Percentiles rank a stretch among this genome's conserved stretches.
phyloP scores from a whole-genome alignment of 2,113 vertebrate species.

The Melanerpes formicivorus region DNA sequence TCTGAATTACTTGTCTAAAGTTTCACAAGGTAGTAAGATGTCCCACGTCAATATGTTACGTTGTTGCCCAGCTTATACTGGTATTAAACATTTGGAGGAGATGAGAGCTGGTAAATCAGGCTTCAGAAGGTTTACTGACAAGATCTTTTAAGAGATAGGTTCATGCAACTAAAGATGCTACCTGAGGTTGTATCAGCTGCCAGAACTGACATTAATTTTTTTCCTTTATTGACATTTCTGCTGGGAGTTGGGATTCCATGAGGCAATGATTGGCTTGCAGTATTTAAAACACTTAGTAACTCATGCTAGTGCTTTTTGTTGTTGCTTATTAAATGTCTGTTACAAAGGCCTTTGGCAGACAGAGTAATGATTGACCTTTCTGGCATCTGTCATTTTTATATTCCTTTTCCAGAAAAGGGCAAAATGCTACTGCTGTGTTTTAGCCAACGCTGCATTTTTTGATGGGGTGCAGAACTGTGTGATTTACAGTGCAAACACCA shows the following conservation, averaged over 20 bases:
- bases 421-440: neutral
- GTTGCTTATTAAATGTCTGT: neutral
- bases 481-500: neutral
- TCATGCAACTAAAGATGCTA: neutral
- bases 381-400: neutral
- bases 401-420: neutral
- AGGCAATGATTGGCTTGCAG: neutral
- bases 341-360: neutral
- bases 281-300: conserved; percentile 4
- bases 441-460: neutral
- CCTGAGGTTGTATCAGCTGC: conserved; percentile 49
- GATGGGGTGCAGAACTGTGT: neutral
- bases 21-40: neutral
- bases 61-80: neutral
- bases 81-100: neutral
- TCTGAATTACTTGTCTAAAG: neutral
- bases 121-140: neutral
- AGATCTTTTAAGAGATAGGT: neutral
- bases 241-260: neutral
- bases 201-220: neutral
- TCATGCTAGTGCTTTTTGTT: neutral
- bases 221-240: neutral
- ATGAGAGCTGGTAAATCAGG: neutral
- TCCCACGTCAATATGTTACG: neutral
- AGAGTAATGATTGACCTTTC: neutral